Conservation (phyloP, 2,113 vertebrate species). For the Stercorarius parasiticus region DNA sequence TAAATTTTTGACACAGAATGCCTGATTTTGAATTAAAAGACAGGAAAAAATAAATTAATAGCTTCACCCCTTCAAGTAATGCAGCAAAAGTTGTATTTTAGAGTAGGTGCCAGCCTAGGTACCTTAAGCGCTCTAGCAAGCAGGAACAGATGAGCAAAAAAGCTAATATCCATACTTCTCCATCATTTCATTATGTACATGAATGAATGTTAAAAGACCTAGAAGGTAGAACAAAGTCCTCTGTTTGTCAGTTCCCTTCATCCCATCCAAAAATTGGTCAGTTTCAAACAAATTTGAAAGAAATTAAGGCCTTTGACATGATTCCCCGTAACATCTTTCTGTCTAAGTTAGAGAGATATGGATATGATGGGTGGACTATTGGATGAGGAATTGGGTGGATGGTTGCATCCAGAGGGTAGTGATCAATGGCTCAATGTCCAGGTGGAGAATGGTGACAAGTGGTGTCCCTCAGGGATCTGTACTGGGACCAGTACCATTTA, state of each 20-base stretch:
- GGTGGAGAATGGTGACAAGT: neutral
- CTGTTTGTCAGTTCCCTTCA: neutral
- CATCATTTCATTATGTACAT: neutral
- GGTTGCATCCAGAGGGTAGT: neutral
- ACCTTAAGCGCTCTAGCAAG: neutral
- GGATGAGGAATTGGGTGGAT: neutral
- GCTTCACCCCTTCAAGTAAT: neutral
- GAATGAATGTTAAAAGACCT: neutral
- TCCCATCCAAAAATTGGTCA: neutral
- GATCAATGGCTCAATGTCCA: neutral
- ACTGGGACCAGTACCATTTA: neutral
- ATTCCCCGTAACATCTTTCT: neutral
- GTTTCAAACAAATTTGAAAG: neutral
- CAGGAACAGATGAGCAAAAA: neutral
- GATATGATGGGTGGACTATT: neutral
- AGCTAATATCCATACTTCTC: neutral
- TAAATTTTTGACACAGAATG: neutral
- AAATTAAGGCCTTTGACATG: neutral
- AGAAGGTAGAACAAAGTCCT: neutral
- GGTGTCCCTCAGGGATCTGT: neutral
- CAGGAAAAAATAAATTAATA: neutral
- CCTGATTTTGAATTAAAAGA: neutral
- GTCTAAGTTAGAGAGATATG: neutral
- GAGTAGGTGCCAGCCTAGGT: neutral
- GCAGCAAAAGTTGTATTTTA: neutral